phyloP scores from a whole-genome alignment of 2,113 vertebrate species.

The Trichechus manatus region DNA sequence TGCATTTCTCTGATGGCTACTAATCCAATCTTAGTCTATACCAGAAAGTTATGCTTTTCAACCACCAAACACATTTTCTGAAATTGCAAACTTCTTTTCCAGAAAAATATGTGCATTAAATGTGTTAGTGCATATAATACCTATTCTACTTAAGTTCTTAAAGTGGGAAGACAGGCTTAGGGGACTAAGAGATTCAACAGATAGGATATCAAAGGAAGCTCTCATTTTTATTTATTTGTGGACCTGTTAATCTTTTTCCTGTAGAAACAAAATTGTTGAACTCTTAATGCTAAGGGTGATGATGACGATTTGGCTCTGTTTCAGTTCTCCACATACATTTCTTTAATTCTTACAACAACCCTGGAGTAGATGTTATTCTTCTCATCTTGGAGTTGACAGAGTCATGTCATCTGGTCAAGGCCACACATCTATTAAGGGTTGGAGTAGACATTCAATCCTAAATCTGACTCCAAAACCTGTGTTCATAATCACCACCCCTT shows the following conservation, averaged over 20 bases:
- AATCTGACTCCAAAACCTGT: not conserved
- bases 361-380: not conserved
- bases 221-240: not conserved
- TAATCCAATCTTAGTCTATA: slow-evolving; percentile 1
- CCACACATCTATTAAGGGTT: not conserved
- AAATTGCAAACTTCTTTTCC: not conserved
- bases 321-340: not conserved
- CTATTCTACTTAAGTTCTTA: slow-evolving; percentile 18
- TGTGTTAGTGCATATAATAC: not conserved
- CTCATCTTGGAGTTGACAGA: not conserved
- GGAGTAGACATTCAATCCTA: not conserved
- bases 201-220: not conserved
- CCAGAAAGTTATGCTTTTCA: not conserved
- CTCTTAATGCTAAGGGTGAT: not conserved
- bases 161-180: slow-evolving; percentile 11
- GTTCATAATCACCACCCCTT: not conserved
- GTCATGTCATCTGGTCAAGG: not conserved
- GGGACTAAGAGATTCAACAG: not conserved
- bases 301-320: not conserved
- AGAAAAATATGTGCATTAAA: not conserved
- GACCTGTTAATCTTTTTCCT: not conserved
- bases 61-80: not conserved
- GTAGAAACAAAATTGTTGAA: not conserved
- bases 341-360: not conserved
- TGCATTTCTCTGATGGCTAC: not conserved